Conservation (phyloP, 2,888 invertebrate species). For the Orgyia antiqua region DNA sequence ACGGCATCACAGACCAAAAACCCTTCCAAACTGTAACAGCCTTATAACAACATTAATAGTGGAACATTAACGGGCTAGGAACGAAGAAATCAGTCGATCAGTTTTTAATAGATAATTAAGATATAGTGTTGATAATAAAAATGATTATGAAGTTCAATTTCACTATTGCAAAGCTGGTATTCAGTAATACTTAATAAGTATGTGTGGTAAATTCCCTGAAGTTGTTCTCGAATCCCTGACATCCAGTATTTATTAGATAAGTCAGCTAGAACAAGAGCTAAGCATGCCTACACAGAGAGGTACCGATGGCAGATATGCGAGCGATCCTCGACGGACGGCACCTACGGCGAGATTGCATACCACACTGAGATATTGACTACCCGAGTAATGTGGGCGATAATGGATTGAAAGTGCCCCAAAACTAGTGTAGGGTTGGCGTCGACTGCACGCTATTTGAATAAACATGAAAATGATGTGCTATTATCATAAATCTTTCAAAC, state of each 20-base stretch:
- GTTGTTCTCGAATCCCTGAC: conserved; percentile 16
- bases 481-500: conserved; percentile 23
- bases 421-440: conserved; percentile 32
- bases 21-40: too few species aligned
- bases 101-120: too few species aligned
- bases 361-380: conserved; percentile 50
- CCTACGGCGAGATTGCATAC: conserved; percentile 57
- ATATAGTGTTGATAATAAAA: too few species aligned
- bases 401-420: conserved; percentile 52
- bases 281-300: conserved; percentile 27
- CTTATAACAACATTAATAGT: too few species aligned
- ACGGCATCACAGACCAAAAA: too few species aligned
- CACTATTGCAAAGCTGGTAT: too few species aligned
- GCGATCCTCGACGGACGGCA: conserved; percentile 35
- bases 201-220: conserved; percentile 9
- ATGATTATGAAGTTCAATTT: too few species aligned
- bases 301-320: conserved; percentile 43
- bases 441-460: conserved; percentile 26
- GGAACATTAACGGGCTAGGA: too few species aligned
- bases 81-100: too few species aligned
- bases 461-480: conserved; percentile 25
- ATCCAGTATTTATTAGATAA: conserved; percentile 24
- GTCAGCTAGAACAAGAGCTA: conserved; percentile 22
- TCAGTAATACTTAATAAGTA: not conserved
- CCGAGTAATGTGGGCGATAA: conserved; percentile 60